Evolutionary conservation across 92 coral and sea anemone genomes (phyloP), one percentile per base, ranked within the genome.

Genomic region (Heliopora coerulea): DNA sequence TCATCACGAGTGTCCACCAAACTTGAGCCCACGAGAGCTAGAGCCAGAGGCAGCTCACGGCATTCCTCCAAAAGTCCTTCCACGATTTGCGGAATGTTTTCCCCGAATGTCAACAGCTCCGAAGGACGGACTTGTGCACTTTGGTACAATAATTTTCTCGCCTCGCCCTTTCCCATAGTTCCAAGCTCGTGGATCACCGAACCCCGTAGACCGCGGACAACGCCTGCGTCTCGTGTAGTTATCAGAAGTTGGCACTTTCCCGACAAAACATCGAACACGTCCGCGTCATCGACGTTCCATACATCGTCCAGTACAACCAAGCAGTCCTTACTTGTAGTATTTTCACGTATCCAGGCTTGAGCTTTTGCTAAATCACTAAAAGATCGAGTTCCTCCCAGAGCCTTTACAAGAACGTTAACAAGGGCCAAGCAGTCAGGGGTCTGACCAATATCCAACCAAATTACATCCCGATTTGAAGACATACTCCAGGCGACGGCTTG

Each of bases 251-350:
- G 88, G 62, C 88, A 84, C 18, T 49, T 54, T 24, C 88, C 88
- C 15, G 66, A 61, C 14, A 84, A 46, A n/a, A 58, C 44, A 66
- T 84, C 88, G 21, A 84, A 84, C 15, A 68, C 85, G 14, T 75
- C 15, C 17, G 85, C 88, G 77, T 84, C 81, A 25, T 81, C 63
- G 7, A 84, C 88, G 30, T 80, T 84, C 88, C 88, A 84, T 13
- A 84, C 88, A 50, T 84, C 88, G 40, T 84, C 88, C 25, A 84
- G 50, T 25, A 84, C 88, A 14, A 84, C 85, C 24, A 84, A 54
- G 30, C 81, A 61, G 41, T 84, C 76, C 40, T 59, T 65, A 18
- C 74, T 77, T 26, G 65, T 73, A 12, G 82, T 84, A 10, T 74
- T 73, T 37, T 58, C 81, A 61, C 63, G 75, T 32, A 84, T 58